Base-by-base conservation (phyloP, 2,113 vertebrate genomes). In the Mobula birostris region DNA sequence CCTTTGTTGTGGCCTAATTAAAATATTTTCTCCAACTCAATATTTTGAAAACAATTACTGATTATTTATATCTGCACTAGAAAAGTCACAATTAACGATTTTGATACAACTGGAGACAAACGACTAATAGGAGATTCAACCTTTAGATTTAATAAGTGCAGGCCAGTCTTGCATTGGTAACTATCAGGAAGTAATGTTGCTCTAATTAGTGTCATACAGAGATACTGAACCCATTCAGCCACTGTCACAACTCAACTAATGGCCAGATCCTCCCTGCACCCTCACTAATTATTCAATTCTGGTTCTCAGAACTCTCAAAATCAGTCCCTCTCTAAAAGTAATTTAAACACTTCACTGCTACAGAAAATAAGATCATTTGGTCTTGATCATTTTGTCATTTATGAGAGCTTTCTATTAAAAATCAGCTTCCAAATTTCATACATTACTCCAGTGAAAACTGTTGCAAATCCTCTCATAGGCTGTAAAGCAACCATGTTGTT, bases 41-140 rank as follows among this genome's bases (percentile, higher is more conserved):
- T 90, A 90, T 90, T 90, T 90, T 66, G 85, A 66, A 90, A 90
- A 90, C 85, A 90, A 66, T 66, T 32, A 90, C 85, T 66, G 29
- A 66, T 90, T 90, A 90, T 90, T 90, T 90, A 90, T 90, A 90
- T 90, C 85, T 66, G 61, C 61, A 90, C 61, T 66, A 90, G 85
- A 90, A 90, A 90, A 90, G 85, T 90, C 85, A 90, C 61, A 90
- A 90, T 90, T 66, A 90, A 90, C 32, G 85, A 88, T 88, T 87
- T 88, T 63, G 85, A 90, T 90, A 66, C n/a, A 90, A 66, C 85
- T 66, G 85, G 29, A 90, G 63, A 66, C 61, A 32, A 66, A 29
- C 85, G 6, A 66, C 29, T 90, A 90, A 90, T 66, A 66, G 85
- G 29, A 90, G 61, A 90, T n/a, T 66, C 85, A 90, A 90, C 61